phyloP scores from a whole-genome alignment of 2,797 vertebrate genomes.

The Sebastes nivosus region DNA sequence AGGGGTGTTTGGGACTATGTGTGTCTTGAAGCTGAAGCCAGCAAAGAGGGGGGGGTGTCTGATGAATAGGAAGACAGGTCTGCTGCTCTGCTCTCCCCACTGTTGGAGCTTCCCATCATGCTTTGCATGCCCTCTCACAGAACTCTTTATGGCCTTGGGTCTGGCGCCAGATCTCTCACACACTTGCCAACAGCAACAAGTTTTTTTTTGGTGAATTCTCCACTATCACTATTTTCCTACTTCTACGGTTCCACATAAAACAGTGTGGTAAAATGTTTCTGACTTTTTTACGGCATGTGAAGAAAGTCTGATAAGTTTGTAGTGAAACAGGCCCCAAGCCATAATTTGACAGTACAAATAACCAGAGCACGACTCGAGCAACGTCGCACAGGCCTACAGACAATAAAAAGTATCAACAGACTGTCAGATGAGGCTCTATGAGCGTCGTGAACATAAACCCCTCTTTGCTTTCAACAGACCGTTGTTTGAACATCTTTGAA shows the following conservation, averaged over 20 bases:
- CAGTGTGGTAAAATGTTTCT: slow-evolving; percentile 18
- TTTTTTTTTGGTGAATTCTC: slow-evolving; percentile 47
- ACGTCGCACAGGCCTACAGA: slow-evolving; percentile 35
- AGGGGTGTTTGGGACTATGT: slow-evolving; percentile 68
- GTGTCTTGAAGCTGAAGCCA: slow-evolving; percentile 40
- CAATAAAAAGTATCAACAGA: slow-evolving; percentile 54
- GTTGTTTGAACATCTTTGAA: slow-evolving; percentile 60
- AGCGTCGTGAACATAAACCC: slow-evolving; percentile 40
- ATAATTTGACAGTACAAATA: slow-evolving; percentile 59
- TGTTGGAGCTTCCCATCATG: slow-evolving; percentile 74
- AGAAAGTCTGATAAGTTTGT: slow-evolving; percentile 18
- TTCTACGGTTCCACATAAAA: slow-evolving; percentile 42
- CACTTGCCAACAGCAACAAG: slow-evolving; percentile 74
- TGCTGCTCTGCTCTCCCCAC: slow-evolving; percentile 49
- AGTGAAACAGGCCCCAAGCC: background rate
- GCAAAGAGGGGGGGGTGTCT: slow-evolving; percentile 11
- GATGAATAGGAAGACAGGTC: slow-evolving; percentile 69
- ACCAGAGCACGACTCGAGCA: slow-evolving; percentile 20
- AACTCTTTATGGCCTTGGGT: slow-evolving; percentile 73
- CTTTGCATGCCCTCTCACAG: slow-evolving; percentile 68
- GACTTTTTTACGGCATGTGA: slow-evolving; percentile 39
- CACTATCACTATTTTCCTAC: slow-evolving; percentile 51
- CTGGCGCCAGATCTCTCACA: slow-evolving; percentile 63
- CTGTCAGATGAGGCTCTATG: slow-evolving; percentile 45
- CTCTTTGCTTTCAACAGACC: slow-evolving; percentile 42